phyloP scores from a whole-genome alignment of 2,113 vertebrate genomes.

The Onychorhynchus coronatus region DNA sequence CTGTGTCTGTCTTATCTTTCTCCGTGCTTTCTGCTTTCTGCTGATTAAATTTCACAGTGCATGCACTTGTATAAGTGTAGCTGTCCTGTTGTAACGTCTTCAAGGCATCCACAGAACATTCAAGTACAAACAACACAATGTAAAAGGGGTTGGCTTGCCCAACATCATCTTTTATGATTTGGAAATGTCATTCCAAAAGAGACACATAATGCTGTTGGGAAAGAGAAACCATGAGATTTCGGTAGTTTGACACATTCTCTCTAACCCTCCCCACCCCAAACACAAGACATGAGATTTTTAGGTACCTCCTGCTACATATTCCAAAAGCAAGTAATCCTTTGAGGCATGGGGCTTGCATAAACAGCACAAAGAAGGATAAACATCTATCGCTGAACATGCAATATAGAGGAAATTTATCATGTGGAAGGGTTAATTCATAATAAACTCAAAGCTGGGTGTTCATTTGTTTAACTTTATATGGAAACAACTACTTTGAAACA shows the following conservation, averaged over 20 bases:
- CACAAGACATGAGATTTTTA: neutral
- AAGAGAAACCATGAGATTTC: neutral
- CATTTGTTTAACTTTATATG: neutral
- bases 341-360: rapidly evolving
- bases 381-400: neutral
- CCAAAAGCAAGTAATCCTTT: neutral
- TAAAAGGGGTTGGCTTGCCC: neutral
- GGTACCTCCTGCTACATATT: neutral
- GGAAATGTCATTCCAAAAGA: neutral
- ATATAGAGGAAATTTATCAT: neutral
- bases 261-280: neutral
- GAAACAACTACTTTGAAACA: neutral
- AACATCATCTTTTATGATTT: neutral
- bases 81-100: neutral
- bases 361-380: neutral
- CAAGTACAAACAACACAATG: neutral
- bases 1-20: neutral
- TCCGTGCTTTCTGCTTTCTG: neutral
- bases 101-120: neutral
- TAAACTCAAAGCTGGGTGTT: neutral
- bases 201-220: neutral
- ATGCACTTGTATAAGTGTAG: neutral
- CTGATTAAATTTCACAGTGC: neutral
- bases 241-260: neutral
- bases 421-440: neutral